Evolutionary conservation across 2,797 vertebrate genomes (phyloP).

Genomic region (Centropyge bicolor): DNA sequence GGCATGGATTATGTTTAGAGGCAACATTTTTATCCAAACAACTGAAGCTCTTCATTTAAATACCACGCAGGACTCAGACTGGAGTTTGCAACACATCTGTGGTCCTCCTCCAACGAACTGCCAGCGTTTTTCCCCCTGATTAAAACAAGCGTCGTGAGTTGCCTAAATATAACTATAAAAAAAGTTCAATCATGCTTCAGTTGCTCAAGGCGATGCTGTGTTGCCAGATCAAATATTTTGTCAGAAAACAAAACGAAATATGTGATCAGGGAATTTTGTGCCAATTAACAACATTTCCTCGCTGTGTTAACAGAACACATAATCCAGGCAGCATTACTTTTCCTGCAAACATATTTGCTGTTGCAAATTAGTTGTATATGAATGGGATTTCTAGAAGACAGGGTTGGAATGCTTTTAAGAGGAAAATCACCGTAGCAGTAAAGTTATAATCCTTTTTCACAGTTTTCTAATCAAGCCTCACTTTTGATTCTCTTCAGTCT

Average conservation of each 20-base stretch:
- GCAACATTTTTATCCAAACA: background rate
- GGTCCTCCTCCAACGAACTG: background rate
- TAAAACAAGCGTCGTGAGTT: background rate
- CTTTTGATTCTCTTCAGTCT: background rate
- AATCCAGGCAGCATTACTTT: background rate
- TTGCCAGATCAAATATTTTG: background rate
- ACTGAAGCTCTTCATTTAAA: background rate
- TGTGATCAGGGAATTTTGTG: background rate
- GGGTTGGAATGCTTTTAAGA: background rate
- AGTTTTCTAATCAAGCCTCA: background rate
- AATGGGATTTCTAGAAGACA: background rate
- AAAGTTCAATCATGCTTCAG: background rate
- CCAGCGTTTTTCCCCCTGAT: background rate
- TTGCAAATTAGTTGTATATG: background rate
- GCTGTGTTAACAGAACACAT: background rate
- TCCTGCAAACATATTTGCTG: background rate
- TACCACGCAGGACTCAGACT: background rate
- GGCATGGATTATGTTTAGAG: slow-evolving; percentile 2
- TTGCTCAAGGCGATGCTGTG: background rate
- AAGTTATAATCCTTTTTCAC: background rate
- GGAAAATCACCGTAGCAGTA: background rate
- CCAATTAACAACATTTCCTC: too few relatives aligned
- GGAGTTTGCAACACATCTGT: background rate
- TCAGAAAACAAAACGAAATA: background rate
- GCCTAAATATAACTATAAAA: background rate